Base-by-base conservation (phyloP, 2,888 invertebrate species). In the Lycophotia porphyrea region DNA sequence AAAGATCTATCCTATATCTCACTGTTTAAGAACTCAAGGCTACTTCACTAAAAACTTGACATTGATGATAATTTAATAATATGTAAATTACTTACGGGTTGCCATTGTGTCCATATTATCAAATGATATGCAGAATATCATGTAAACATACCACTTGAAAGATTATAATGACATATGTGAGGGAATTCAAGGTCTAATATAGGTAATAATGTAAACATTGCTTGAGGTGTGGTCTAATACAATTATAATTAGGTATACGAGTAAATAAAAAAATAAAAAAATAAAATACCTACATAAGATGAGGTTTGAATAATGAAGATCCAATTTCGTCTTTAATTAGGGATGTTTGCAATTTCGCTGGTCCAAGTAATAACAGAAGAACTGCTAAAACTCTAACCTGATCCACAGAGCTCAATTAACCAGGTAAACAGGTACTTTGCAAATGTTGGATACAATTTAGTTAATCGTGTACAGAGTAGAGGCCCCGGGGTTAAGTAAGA, bases 131-230 rank as follows among this genome's bases (percentile, higher is more conserved):
- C 44, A 66, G 39, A 67, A 81, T 42, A 36, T 63, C 47, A 63
- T 21, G 39, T 42, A 64, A 67, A 63, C n/a, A 75, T 2, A 63
- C 47, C 15, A 81, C 76, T 76, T 47, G 11, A 34, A 44, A 58
- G 5, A 36, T 47, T 47, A 31, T 81, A 78, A 78, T 74, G 21
- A 64, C 18, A 69, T 63, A 42, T 34, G 39, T 55, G 24, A 27
- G 47, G n/a, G 24, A 47, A 63, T 49, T 49, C 76, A 81, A 81
- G 81, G 81, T 60, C 61, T 52, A 21, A 27, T 5, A 71, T n/a
- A n/a, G n/a, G n/a, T n/a, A n/a, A n/a, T 27, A 27, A 9, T 21
- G 18, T 36, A 15, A 1, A 18, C 11, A 52, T 78, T 42, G 18
- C 27, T 42, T 52, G 27, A 64, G 63, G 34, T 80, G 31, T 72